Percentiles rank a stretch among this genome's conserved stretches.
Conservation (phyloP, 2,888 invertebrate species). For the Isoperla grammatica region DNA sequence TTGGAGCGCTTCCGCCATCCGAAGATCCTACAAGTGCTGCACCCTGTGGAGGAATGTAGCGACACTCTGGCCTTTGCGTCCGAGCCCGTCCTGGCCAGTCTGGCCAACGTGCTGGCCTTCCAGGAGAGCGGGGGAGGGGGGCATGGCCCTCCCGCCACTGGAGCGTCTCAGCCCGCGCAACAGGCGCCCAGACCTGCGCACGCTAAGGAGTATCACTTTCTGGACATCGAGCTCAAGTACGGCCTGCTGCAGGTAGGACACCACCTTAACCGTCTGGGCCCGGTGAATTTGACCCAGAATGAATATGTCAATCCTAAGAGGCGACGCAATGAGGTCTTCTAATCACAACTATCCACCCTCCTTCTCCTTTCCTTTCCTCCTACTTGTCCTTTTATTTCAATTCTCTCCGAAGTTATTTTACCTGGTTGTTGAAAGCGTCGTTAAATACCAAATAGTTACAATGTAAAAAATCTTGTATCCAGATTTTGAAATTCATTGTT, state of each 20-base stretch:
- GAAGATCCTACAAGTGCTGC: conserved; percentile 65
- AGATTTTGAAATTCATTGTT: no score
- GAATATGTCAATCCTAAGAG: no score
- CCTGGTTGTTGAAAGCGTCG: no score
- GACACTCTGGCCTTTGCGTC: conserved; percentile 92
- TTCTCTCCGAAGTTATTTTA: no score
- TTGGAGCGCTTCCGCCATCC: conserved; percentile 82
- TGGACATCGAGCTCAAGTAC: conserved; percentile 90
- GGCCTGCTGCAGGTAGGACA: conserved; percentile 80
- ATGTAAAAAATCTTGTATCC: no score
- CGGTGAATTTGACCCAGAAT: no score
- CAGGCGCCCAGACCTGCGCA: conserved; percentile 52
- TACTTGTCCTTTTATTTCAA: no score
- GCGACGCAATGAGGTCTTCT: no score
- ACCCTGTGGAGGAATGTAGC: conserved; percentile 73
- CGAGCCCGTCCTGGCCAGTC: conserved; percentile 82
- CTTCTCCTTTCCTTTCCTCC: no score
- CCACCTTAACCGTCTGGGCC: no score
- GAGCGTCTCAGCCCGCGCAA: conserved; percentile 40
- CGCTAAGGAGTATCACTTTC: conserved; percentile 77
- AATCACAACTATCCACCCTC: no score
- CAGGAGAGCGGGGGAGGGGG: conserved; percentile 54
- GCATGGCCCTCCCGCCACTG: conserved; percentile 39
- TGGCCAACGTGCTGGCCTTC: conserved; percentile 83
- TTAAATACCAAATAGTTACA: no score